Percentiles rank a stretch among this genome's conserved stretches.
These are phyloP conservation scores for Eupithecia inturbata DNA, from an alignment of 2,888 invertebrate genomes.

Conservation along the genomic window DNA sequence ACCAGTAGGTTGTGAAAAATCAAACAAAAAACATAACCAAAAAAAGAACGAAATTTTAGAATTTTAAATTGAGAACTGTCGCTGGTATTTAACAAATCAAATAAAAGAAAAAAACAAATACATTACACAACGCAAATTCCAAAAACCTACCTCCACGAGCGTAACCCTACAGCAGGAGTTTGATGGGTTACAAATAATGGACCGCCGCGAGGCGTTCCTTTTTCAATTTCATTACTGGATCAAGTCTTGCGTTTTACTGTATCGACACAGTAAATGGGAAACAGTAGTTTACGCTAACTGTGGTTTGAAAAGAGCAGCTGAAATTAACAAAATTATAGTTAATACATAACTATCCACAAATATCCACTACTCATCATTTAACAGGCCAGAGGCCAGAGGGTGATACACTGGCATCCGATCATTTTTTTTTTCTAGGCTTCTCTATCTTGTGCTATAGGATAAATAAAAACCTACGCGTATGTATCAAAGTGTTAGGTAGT, in stretches of 20 bases:
- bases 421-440: too few species aligned
- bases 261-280: constrained; percentile 9
- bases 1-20: neutral
- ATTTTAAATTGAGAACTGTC: neutral
- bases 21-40: neutral
- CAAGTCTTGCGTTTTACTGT: constrained; percentile 34
- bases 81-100: neutral
- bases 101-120: neutral
- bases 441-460: too few species aligned
- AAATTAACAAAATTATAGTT: neutral
- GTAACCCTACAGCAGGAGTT: constrained; percentile 31
- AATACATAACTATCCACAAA: neutral
- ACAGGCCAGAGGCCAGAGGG: too few species aligned
- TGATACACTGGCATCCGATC: too few species aligned
- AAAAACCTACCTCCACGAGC: neutral
- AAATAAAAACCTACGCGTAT: too few species aligned
- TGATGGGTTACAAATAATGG: constrained; percentile 44
- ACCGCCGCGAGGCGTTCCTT: constrained; percentile 40
- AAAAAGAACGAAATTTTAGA: neutral
- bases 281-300: constrained; percentile 8
- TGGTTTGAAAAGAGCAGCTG: neutral
- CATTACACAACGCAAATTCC: neutral
- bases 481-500: too few species aligned
- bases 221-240: constrained; percentile 45
- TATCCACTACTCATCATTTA: too few species aligned